Evolutionary conservation across 2,888 invertebrate species (phyloP).

Genomic region (Tinea trinotella): DNA sequence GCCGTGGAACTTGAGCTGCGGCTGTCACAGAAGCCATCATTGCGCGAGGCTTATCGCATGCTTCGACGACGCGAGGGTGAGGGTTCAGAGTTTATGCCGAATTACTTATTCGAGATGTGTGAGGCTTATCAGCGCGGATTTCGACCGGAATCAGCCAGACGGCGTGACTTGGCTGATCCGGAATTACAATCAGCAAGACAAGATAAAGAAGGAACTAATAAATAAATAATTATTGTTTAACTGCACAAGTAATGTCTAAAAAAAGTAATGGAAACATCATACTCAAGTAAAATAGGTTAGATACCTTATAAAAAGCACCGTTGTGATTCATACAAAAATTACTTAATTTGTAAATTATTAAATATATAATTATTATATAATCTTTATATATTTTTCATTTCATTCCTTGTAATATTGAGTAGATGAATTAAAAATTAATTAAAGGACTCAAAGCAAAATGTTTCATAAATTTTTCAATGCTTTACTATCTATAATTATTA

Average conservation of each 20-base stretch:
- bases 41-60: conserved; percentile 59
- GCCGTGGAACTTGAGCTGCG: conserved; percentile 61
- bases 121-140: conserved; percentile 60
- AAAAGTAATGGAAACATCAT: too few relatives aligned
- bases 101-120: conserved; percentile 66
- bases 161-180: conserved; percentile 36
- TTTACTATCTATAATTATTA: too few relatives aligned
- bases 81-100: conserved; percentile 55
- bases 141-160: conserved; percentile 49
- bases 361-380: too few relatives aligned
- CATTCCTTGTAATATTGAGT: too few relatives aligned
- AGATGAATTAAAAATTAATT: too few relatives aligned
- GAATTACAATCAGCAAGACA: neutral
- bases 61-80: conserved; percentile 62
- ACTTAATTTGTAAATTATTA: neutral
- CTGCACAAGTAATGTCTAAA: too few relatives aligned
- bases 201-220: conserved; percentile 14
- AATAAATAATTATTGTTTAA: too few relatives aligned
- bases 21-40: conserved; percentile 57
- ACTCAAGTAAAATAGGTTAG: too few relatives aligned
- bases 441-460: too few relatives aligned
- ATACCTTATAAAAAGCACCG: too few relatives aligned
- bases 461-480: too few relatives aligned
- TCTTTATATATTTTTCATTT: too few relatives aligned
- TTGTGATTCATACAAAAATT: neutral